A percentile compares a stretch with the other conserved stretches of the same genome.
Evolutionary conservation across 2,113 vertebrate species (phyloP).

Genomic region (Bubo bubo): DNA sequence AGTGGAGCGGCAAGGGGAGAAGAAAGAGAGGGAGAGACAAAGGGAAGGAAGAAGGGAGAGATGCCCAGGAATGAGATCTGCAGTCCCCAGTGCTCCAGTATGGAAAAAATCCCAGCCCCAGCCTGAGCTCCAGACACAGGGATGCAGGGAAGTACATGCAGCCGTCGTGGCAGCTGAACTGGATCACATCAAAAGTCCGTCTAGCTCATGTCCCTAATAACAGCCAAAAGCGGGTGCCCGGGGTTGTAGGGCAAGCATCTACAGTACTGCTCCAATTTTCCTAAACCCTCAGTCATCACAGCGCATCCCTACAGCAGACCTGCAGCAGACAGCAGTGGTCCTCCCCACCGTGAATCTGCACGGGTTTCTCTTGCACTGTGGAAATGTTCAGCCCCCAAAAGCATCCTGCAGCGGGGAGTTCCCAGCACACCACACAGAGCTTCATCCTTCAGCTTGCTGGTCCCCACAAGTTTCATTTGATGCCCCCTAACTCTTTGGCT

Average conservation of each 20-base stretch:
- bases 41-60: background rate
- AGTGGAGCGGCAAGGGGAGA: background rate
- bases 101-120: background rate
- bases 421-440: background rate
- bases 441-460: background rate
- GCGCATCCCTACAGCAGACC: rapidly evolving
- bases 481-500: background rate
- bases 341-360: background rate
- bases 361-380: background rate
- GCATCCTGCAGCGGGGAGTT: background rate
- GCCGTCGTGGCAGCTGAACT: background rate
- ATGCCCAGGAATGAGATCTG: background rate
- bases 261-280: background rate
- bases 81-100: background rate
- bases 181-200: background rate
- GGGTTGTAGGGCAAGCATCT: background rate
- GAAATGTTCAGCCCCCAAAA: background rate
- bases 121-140: background rate
- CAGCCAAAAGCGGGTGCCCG: background rate
- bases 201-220: background rate
- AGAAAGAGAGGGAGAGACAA: slow-evolving; percentile 58
- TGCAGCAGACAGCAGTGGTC: background rate
- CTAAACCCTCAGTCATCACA: background rate
- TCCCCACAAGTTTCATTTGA: background rate
- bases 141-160: background rate